Conservation (phyloP, 2,113 vertebrate genomes). For the Gymnogyps californianus region DNA sequence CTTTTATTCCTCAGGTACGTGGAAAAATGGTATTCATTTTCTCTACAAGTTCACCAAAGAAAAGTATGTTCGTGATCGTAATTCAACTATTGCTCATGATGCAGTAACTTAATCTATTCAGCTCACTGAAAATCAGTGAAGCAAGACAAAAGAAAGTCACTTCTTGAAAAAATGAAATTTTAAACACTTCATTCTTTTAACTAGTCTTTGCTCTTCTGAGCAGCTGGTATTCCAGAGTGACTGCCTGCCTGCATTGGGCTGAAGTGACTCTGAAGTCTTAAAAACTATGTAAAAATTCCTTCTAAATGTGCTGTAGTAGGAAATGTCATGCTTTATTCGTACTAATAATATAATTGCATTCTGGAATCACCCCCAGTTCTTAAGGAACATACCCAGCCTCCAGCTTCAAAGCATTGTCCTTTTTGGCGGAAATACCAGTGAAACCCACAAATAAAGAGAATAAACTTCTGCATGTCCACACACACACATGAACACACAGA, state of each 20-base stretch:
- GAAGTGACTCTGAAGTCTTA: background rate
- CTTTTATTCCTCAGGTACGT: constrained; percentile 9
- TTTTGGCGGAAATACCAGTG: background rate
- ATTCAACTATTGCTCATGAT: background rate
- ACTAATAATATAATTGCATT: background rate
- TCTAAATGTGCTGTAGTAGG: background rate
- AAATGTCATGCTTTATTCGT: background rate
- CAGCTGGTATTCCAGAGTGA: background rate
- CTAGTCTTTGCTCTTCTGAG: background rate
- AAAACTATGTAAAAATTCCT: background rate
- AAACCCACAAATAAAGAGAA: background rate
- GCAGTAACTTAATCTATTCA: background rate
- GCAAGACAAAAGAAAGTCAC: background rate
- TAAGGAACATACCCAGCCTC: background rate
- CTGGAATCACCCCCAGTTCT: constrained; percentile 29
- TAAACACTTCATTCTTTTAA: background rate
- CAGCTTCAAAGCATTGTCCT: background rate
- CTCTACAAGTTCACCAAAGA: background rate
- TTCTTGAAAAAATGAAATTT: background rate
- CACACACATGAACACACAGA: background rate
- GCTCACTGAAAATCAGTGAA: background rate
- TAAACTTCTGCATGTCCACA: background rate
- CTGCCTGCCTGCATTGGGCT: background rate
- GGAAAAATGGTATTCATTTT: constrained; percentile 20
- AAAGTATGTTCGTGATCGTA: background rate